Evolutionary conservation across 2,888 invertebrate genomes (phyloP).

Genomic region (Hecatera dysodea): DNA sequence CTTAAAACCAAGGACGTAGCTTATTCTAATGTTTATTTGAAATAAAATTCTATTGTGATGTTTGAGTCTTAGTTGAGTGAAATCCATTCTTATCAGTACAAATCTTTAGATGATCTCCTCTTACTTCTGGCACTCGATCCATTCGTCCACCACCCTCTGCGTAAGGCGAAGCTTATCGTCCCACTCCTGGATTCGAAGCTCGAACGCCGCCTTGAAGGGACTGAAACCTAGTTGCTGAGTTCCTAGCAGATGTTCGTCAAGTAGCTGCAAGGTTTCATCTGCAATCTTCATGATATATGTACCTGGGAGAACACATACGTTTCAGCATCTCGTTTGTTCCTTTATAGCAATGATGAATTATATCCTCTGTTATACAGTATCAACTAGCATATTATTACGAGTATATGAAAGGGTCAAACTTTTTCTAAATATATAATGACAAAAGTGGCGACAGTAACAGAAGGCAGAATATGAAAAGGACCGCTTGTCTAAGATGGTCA

Average conservation of each 20-base stretch:
- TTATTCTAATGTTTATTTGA: neutral
- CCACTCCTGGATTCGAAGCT: slow-evolving; percentile 94
- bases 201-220: slow-evolving; percentile 95
- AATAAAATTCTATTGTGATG: neutral
- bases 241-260: slow-evolving; percentile 94
- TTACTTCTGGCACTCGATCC: slow-evolving; percentile 94
- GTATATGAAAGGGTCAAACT: too few relatives aligned
- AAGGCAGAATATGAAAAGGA: too few relatives aligned
- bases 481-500: too few relatives aligned
- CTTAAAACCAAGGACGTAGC: too few relatives aligned
- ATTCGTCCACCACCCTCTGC: slow-evolving; percentile 92
- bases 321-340: neutral
- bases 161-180: slow-evolving; percentile 92
- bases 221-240: slow-evolving; percentile 95
- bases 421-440: too few relatives aligned
- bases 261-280: slow-evolving; percentile 93
- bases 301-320: slow-evolving; percentile 77
- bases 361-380: neutral
- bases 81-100: neutral
- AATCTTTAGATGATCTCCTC: neutral
- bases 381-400: neutral
- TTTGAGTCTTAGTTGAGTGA: neutral
- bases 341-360: neutral
- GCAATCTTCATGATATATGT: slow-evolving; percentile 94
- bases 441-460: too few relatives aligned